Percentiles rank a stretch among this genome's conserved stretches.
phyloP scores from a whole-genome alignment of 2,888 invertebrate species.

The Agelastica alni region DNA sequence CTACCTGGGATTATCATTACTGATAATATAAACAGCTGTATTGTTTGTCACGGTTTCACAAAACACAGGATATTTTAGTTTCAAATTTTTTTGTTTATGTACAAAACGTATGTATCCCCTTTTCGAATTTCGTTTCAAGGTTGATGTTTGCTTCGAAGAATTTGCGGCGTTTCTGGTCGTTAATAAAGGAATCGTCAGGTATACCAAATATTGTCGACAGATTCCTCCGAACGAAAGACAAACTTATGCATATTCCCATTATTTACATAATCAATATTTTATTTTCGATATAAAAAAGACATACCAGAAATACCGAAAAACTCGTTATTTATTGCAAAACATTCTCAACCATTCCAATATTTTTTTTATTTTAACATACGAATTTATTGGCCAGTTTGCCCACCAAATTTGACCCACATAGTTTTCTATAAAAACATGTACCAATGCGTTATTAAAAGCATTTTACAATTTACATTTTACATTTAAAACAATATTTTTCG shows the following conservation, averaged over 20 bases:
- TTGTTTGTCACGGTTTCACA: conserved; percentile 48
- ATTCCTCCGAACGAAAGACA: conserved; percentile 2
- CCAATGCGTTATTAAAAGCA: too few species aligned
- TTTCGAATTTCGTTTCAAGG: conserved; percentile 27
- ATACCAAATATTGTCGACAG: conserved; percentile 6
- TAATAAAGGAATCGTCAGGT: conserved; percentile 3
- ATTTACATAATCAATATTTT: conserved; percentile 2
- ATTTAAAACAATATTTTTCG: too few species aligned
- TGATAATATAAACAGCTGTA: conserved; percentile 49
- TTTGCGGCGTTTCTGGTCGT: conserved; percentile 13
- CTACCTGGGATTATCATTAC: conserved; percentile 50
- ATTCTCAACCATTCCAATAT: too few species aligned
- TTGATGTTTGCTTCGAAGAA: conserved; percentile 26
- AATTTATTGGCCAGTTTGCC: too few species aligned
- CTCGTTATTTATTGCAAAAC: too few species aligned
- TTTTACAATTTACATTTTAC: too few species aligned
- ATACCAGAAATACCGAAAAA: too few species aligned
- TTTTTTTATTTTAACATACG: too few species aligned
- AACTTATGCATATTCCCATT: neutral
- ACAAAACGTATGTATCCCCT: conserved; percentile 19
- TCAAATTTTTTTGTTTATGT: conserved; percentile 31
- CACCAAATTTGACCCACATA: too few species aligned
- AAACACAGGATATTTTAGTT: conserved; percentile 42
- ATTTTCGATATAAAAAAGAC: too few species aligned
- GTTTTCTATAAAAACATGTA: too few species aligned